Conservation (phyloP, 2,113 vertebrate species). For the Struthio camelus region DNA sequence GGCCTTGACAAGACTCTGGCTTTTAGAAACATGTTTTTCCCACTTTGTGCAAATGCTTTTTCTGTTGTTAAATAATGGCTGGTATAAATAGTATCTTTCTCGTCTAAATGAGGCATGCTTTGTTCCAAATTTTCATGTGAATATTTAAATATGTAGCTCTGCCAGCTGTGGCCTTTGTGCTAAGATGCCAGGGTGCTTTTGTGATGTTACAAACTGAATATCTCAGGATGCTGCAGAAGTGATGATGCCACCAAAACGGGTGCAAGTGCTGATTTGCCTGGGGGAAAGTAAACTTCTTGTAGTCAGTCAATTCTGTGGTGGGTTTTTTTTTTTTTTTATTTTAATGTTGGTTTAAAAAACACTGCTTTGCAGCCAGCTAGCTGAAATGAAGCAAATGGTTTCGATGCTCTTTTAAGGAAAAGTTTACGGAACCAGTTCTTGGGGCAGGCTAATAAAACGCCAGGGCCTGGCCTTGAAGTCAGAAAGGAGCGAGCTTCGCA, state of each 20-base stretch:
- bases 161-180: neutral
- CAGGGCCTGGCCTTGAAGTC: neutral
- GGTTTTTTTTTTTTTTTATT: neutral
- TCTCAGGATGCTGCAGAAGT: neutral
- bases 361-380: neutral
- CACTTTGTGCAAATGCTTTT: neutral
- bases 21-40: neutral
- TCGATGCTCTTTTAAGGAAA: constrained; percentile 25
- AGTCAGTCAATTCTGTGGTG: neutral
- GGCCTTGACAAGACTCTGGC: neutral
- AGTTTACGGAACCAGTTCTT: constrained; percentile 21
- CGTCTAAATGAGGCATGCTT: neutral
- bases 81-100: neutral
- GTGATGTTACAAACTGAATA: neutral
- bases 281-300: neutral
- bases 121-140: neutral
- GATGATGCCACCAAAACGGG: neutral
- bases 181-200: neutral
- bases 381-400: constrained; percentile 29
- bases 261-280: neutral
- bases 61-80: neutral
- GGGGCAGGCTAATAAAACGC: constrained; percentile 20
- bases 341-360: neutral
- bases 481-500: neutral
- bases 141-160: neutral